Conservation (phyloP, 2,888 invertebrate species). For the Athalia circularis region DNA sequence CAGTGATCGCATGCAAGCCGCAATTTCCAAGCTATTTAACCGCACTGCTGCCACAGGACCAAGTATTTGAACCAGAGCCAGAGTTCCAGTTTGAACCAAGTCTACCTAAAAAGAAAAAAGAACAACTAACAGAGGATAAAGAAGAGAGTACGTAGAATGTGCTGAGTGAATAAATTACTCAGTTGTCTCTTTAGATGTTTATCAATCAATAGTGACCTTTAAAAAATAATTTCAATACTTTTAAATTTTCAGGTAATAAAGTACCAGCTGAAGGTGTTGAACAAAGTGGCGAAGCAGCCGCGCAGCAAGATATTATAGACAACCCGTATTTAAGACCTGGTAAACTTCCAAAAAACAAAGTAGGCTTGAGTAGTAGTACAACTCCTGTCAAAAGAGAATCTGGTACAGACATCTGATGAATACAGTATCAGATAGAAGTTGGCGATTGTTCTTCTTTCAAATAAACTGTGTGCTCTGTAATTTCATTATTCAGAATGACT, state of each 20-base stretch:
- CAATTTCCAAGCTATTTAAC: constrained; percentile 89
- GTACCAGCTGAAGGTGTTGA: constrained; percentile 59
- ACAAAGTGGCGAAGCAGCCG: constrained; percentile 66
- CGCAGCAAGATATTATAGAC: constrained; percentile 70
- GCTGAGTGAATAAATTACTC: not conserved
- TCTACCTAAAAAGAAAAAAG: constrained; percentile 71
- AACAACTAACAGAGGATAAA: constrained; percentile 60
- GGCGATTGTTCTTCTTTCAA: not conserved
- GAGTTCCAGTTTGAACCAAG: constrained; percentile 69
- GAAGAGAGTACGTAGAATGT: constrained; percentile 59
- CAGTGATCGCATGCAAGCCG: constrained; percentile 93
- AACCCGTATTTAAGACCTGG: constrained; percentile 72
- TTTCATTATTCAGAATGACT: constrained; percentile 26
- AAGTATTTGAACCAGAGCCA: constrained; percentile 91
- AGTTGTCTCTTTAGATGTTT: too few species aligned
- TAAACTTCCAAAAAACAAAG: constrained; percentile 72
- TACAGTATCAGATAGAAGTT: not conserved
- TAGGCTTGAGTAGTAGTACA: constrained; percentile 37
- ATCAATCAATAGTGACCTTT: too few species aligned
- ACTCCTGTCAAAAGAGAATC: constrained; percentile 39
- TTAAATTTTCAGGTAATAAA: constrained; percentile 55
- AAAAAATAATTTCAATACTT: too few species aligned
- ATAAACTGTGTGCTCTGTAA: not conserved
- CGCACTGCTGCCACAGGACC: constrained; percentile 93
- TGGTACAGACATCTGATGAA: constrained; percentile 18